Evolutionary conservation across 2,888 invertebrate genomes (phyloP).

Genomic region (Chalcosyrphus nemorum): DNA sequence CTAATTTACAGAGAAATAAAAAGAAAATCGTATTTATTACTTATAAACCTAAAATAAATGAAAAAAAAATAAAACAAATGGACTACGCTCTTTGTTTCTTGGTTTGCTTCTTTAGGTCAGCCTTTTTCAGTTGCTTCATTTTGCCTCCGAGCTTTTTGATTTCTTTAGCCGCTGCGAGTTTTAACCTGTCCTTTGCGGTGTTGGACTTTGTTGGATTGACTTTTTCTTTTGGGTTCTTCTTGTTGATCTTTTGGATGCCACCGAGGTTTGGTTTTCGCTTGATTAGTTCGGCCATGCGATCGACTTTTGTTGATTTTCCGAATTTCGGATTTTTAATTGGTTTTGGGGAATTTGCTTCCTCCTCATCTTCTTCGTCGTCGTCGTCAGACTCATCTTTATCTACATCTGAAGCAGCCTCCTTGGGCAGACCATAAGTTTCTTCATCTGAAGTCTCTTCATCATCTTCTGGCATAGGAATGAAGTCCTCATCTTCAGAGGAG

Average conservation of each 20-base stretch:
- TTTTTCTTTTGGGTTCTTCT: conserved; percentile 71
- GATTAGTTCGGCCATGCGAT: conserved; percentile 76
- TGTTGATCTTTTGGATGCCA: conserved; percentile 76
- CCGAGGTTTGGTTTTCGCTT: conserved; percentile 78
- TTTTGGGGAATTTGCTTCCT: conserved; percentile 40
- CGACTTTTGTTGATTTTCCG: conserved; percentile 71
- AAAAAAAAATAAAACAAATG: conserved; percentile 59
- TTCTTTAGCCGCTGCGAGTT: conserved; percentile 77
- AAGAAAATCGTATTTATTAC: conserved; percentile 59
- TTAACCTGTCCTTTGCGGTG: conserved; percentile 72
- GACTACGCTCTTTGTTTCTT: conserved; percentile 56
- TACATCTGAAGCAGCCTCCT: conserved; percentile 58
- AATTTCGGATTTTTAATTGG: conserved; percentile 60
- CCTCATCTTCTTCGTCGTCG: conserved; percentile 38
- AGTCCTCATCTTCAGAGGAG: conserved; percentile 79
- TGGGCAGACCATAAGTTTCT: conserved; percentile 72
- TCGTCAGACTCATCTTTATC: conserved; percentile 24
- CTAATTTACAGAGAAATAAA: conserved; percentile 21
- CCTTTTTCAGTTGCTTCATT: conserved; percentile 72
- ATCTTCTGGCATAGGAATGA: conserved; percentile 49
- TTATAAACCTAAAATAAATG: conserved; percentile 52
- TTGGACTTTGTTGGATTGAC: conserved; percentile 56
- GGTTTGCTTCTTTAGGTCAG: conserved; percentile 73
- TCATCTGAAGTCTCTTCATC: conserved; percentile 73
- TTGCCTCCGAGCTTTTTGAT: conserved; percentile 60